Conservation (phyloP, 2,888 invertebrate species). For the Aphodius sticticus region DNA sequence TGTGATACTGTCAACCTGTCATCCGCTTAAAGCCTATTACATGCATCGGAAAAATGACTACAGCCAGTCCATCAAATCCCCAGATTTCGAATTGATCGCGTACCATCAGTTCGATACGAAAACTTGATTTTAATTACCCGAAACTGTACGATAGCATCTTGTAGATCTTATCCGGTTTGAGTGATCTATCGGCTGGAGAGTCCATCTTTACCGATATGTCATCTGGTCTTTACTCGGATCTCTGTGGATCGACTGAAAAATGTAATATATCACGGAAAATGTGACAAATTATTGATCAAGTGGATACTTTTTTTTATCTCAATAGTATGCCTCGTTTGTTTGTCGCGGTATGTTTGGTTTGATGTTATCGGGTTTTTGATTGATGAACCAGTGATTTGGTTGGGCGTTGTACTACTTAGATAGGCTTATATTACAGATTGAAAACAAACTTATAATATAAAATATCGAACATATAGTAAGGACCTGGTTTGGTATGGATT, state of each 20-base stretch:
- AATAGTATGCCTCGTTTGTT: background rate
- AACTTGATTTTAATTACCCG: conserved; percentile 19
- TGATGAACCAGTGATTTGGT: background rate
- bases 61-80: background rate
- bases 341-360: background rate
- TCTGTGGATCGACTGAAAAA: background rate
- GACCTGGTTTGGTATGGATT: too few species aligned
- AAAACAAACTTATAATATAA: too few species aligned
- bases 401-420: too few species aligned
- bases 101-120: conserved; percentile 8
- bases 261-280: background rate
- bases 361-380: background rate
- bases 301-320: background rate
- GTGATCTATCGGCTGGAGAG: background rate
- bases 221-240: background rate
- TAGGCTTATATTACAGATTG: too few species aligned
- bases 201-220: background rate
- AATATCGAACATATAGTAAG: too few species aligned
- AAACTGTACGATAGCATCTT: conserved; percentile 18
- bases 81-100: background rate
- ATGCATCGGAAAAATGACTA: background rate
- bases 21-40: background rate
- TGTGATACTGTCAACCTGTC: conserved; percentile 20
- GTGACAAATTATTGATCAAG: background rate
- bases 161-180: background rate